Percentiles rank a stretch among this genome's conserved stretches.
These are phyloP conservation scores for Gadopsis marmoratus DNA, from an alignment of 2,797 vertebrate genomes.

Conservation along the genomic window DNA sequence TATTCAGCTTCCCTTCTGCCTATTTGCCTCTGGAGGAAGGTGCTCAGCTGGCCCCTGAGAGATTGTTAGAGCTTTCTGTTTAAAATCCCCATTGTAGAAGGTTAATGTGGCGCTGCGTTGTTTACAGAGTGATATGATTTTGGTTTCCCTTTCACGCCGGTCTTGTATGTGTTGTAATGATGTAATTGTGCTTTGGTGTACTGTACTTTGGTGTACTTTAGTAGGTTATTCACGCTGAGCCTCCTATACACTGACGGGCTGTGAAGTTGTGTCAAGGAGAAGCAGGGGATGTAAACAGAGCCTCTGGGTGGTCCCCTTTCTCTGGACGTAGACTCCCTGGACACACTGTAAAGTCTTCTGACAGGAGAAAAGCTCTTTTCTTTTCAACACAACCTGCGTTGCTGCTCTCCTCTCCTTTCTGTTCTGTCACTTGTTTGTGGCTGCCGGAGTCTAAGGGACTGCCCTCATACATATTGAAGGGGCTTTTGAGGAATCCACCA, in stretches of 20 bases:
- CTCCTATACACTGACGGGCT: conserved; percentile 33
- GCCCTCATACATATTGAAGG: conserved; percentile 84
- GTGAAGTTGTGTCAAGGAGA: conserved; percentile 66
- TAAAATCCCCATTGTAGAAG: conserved; percentile 22
- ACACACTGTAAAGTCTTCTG: conserved; percentile 72
- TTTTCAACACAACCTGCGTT: conserved; percentile 66
- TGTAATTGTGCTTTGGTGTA: conserved; percentile 48
- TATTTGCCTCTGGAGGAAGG: conserved; percentile 42
- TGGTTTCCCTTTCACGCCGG: conserved; percentile 27
- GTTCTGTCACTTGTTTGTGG: conserved; percentile 69
- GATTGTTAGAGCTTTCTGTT: conserved; percentile 32
- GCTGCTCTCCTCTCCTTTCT: conserved; percentile 62
- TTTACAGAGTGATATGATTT: conserved; percentile 44
- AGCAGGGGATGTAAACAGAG: conserved; percentile 73
- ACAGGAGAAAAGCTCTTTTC: conserved; percentile 74
- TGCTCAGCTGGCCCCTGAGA: conserved; percentile 57
- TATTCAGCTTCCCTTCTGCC: conserved; percentile 22
- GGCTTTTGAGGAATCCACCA: conserved; percentile 79
- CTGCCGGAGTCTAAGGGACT: conserved; percentile 65
- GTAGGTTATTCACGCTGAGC: conserved; percentile 48
- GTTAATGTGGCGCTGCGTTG: conserved; percentile 23
- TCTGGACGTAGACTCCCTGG: conserved; percentile 51
- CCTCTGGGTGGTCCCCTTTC: conserved; percentile 78
- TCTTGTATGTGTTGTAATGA: conserved; percentile 42
- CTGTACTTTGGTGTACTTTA: conserved; percentile 28